phyloP scores from a whole-genome alignment of 2,797 vertebrate genomes.

The Distichodus sexfasciatus region DNA sequence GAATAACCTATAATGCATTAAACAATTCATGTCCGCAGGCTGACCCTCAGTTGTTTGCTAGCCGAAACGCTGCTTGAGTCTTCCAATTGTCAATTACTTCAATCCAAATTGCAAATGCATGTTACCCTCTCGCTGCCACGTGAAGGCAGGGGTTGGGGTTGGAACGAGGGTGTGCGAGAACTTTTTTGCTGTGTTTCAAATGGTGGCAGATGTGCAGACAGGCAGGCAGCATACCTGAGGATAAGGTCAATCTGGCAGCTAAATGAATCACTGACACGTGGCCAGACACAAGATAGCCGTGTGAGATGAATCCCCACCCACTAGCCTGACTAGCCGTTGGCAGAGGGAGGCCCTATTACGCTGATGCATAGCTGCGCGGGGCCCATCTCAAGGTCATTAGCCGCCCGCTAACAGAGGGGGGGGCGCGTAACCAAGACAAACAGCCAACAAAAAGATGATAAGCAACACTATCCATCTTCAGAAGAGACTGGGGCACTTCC shows the following conservation, averaged over 20 bases:
- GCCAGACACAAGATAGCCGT: conserved; percentile 42
- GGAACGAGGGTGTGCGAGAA: conserved; percentile 16
- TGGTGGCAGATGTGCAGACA: conserved; percentile 38
- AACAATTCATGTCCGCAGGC: conserved; percentile 17
- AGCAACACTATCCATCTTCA: conserved; percentile 64
- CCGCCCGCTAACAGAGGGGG: conserved; percentile 39
- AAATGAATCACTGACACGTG: conserved; percentile 51
- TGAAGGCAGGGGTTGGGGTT: not conserved
- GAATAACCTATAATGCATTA: not conserved
- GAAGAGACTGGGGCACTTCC: conserved; percentile 36
- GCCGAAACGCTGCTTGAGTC: conserved; percentile 20
- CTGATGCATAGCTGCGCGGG: conserved; percentile 44
- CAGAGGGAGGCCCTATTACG: conserved; percentile 34
- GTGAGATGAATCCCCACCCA: conserved; percentile 49
- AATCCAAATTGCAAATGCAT: not conserved
- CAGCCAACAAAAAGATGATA: conserved; percentile 62
- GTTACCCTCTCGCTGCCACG: not conserved
- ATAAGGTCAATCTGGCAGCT: conserved; percentile 54
- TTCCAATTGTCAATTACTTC: conserved; percentile 26
- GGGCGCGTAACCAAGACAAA: conserved; percentile 66
- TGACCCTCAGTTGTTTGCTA: conserved; percentile 37
- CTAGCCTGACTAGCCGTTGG: conserved; percentile 35
- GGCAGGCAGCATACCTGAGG: conserved; percentile 44
- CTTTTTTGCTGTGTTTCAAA: conserved; percentile 26
- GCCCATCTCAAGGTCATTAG: conserved; percentile 64